phyloP scores from a whole-genome alignment of 2,888 invertebrate genomes.

The Podabrus alpinus region DNA sequence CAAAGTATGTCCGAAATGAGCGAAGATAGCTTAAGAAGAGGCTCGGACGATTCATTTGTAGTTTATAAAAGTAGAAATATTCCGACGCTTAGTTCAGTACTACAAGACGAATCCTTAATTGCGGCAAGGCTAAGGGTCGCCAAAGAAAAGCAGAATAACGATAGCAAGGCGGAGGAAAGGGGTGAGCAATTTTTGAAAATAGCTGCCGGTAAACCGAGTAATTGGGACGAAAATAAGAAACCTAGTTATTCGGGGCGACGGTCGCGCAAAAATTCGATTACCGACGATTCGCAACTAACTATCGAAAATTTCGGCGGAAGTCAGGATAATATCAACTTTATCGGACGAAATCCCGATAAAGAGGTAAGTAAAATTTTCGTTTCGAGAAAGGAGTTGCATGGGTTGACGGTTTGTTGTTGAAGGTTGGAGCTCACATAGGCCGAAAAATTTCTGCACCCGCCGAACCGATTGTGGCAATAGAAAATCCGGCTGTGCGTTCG shows the following conservation, averaged over 20 bases:
- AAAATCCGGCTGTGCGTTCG: slow-evolving; percentile 71
- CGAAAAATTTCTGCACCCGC: slow-evolving; percentile 61
- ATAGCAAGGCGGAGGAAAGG: slow-evolving; percentile 71
- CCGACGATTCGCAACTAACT: slow-evolving; percentile 87
- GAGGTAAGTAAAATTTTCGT: slow-evolving; percentile 53
- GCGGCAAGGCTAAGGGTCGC: slow-evolving; percentile 61
- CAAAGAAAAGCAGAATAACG: slow-evolving; percentile 67
- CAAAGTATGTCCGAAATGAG: slow-evolving; percentile 52
- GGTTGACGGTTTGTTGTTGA: neutral
- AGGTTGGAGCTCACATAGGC: slow-evolving; percentile 56
- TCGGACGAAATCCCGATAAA: slow-evolving; percentile 83
- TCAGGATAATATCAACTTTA: slow-evolving; percentile 85
- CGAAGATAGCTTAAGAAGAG: slow-evolving; percentile 53
- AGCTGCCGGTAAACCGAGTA: slow-evolving; percentile 84
- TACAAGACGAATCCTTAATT: slow-evolving; percentile 62
- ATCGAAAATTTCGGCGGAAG: slow-evolving; percentile 93
- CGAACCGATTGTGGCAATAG: slow-evolving; percentile 55
- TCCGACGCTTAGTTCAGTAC: slow-evolving; percentile 74
- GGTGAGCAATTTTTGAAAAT: slow-evolving; percentile 56
- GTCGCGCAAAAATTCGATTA: slow-evolving; percentile 81
- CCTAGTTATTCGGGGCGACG: slow-evolving; percentile 80
- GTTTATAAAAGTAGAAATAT: slow-evolving; percentile 80
- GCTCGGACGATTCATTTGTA: slow-evolving; percentile 72
- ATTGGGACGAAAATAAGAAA: slow-evolving; percentile 76
- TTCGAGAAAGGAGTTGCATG: neutral